Evolutionary conservation across 1,140 invertebrate genomes (phyloP), one percentile per base, ranked within the genome.

Genomic region (Euwallacea fornicatus): DNA sequence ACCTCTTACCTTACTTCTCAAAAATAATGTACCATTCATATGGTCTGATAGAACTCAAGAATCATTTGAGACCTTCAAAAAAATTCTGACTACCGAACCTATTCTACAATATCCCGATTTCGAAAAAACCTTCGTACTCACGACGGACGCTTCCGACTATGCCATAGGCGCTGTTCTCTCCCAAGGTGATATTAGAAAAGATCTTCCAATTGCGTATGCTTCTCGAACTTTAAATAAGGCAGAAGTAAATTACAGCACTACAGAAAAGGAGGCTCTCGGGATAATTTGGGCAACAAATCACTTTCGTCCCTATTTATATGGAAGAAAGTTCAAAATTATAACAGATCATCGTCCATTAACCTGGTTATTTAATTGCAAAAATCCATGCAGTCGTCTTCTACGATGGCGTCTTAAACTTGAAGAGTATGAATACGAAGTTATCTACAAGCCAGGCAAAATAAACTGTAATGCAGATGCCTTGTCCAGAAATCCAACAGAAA

Each of bases 341-440:
- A 75, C 74, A 0, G 75, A 76, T 47, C 73, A 76, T 50, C 59
- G 66, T 66, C 74, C 74, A 9, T 46, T 76, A 2, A 72, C 61
- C 11, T 62, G 69, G 80, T 66, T 87, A 6, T 76, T 78, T 7
- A 80, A 79, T 7, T 74, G 81, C 0, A 84, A 81, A 76, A 80
- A 85, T 65, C 80, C 81, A 7, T 76, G 73, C 0, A 79, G 76
- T 47, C 69, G 81, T 70, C 71, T 87, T 7, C 76, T 81, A 2
- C 74, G 83, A 65, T 87, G 84, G 84, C 58, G 79, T 44, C 61
- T 80, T 11, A 71, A 75, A 75, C 60, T 82, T 1, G 56, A 71
- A 21, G 79, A 84, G 67, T 86, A 82, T 76, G 73, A 83, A 16
- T 84, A 81, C 72, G 67, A 81, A 68, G 81, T 87, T 2, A 69